phyloP scores from a whole-genome alignment of 2,113 vertebrate species.

The Nanorana parkeri region DNA sequence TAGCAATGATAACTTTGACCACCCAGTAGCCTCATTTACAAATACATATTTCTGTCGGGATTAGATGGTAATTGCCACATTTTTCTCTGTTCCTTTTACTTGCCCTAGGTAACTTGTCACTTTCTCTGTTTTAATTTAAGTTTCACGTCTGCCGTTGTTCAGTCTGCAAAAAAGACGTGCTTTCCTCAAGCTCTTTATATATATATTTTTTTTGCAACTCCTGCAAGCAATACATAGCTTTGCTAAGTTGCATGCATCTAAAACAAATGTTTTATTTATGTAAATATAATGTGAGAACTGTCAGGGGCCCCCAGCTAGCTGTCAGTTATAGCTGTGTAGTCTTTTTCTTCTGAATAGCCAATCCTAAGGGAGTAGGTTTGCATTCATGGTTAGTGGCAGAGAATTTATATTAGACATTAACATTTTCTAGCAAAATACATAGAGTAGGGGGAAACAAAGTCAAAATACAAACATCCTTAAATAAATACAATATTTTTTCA shows the following conservation, averaged over 20 bases:
- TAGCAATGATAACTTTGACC: constrained; percentile 31
- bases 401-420: neutral
- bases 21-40: constrained; percentile 20
- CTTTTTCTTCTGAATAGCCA: neutral
- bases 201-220: neutral
- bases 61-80: constrained; percentile 40
- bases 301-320: neutral
- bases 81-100: constrained; percentile 6
- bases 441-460: too few relatives aligned
- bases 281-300: constrained; percentile 23
- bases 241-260: neutral
- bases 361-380: neutral
- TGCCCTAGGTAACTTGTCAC: constrained; percentile 24
- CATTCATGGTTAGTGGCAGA: neutral
- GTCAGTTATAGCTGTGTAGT: neutral
- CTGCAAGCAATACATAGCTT: constrained; percentile 6
- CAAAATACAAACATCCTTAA: too few relatives aligned
- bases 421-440: neutral
- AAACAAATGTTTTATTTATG: constrained; percentile 43
- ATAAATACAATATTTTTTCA: too few relatives aligned
- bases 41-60: constrained; percentile 5
- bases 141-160: neutral
- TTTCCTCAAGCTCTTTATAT: neutral
- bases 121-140: constrained; percentile 6
- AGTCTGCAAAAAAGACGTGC: neutral